A percentile compares a stretch with the other conserved stretches of the same genome.
These are phyloP conservation scores for Goniozus legneri DNA, from an alignment of 1,140 invertebrate genomes.

Conservation along the genomic window DNA sequence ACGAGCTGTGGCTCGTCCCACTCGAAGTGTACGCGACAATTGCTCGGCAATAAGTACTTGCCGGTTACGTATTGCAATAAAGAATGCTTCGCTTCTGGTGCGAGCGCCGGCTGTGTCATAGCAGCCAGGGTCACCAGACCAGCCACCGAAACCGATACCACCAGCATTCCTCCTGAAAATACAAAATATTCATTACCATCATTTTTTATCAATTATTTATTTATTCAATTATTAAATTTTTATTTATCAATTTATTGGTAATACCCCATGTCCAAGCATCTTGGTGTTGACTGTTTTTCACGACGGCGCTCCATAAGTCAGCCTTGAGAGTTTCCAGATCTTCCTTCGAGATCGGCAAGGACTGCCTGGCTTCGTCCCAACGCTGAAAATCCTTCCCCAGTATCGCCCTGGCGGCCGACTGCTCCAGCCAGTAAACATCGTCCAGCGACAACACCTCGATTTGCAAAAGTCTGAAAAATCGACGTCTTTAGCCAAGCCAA, in stretches of 20 bases:
- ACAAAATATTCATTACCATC: neutral
- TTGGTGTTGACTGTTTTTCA: conserved; percentile 81
- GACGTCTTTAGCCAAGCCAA: too few relatives aligned
- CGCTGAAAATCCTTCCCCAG: conserved; percentile 75
- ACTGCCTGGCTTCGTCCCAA: conserved; percentile 74
- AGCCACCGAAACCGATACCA: conserved; percentile 80
- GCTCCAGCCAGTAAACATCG: conserved; percentile 86
- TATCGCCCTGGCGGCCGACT: conserved; percentile 67
- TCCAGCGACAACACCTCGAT: conserved; percentile 78
- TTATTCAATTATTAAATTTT: neutral
- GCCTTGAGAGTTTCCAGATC: conserved; percentile 72
- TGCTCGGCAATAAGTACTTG: conserved; percentile 83
- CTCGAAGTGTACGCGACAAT: conserved; percentile 79
- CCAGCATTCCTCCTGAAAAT: conserved; percentile 73
- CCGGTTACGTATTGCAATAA: conserved; percentile 88
- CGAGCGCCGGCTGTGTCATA: conserved; percentile 81
- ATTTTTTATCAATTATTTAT: neutral
- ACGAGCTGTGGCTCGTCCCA: conserved; percentile 86
- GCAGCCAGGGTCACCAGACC: conserved; percentile 81
- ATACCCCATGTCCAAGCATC: conserved; percentile 84
- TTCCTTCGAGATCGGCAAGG: conserved; percentile 74
- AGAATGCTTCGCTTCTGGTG: conserved; percentile 82
- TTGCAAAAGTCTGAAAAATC: conserved; percentile 68
- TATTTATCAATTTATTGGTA: neutral
- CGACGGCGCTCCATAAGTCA: conserved; percentile 81